A percentile compares a stretch with the other conserved stretches of the same genome.
phyloP scores from a whole-genome alignment of 2,797 vertebrate genomes.

The Muraenolepis orangiensis region DNA sequence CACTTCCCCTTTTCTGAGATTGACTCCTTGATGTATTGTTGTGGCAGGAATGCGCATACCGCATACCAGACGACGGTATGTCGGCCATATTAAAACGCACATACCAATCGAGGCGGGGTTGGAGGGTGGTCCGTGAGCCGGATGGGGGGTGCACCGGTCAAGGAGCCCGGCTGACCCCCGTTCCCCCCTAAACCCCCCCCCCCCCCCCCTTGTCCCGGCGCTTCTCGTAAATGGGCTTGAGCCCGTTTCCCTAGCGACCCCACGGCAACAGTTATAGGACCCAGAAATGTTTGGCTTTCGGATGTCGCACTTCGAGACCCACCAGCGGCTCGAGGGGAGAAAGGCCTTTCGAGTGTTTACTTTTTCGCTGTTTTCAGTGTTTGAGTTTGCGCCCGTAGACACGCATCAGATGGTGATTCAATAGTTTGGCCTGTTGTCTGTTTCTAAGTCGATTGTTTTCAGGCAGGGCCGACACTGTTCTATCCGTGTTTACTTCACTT shows the following conservation, averaged over 20 bases:
- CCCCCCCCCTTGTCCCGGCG: slow-evolving; percentile 52
- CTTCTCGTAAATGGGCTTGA: slow-evolving; percentile 53
- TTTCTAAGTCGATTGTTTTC: background rate
- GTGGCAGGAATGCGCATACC: slow-evolving; percentile 55
- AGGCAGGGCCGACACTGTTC: background rate
- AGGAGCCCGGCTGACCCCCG: slow-evolving; percentile 54
- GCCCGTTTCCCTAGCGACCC: slow-evolving; percentile 65
- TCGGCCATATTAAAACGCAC: slow-evolving; percentile 53
- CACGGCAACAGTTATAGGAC: slow-evolving; percentile 67
- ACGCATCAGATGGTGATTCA: background rate
- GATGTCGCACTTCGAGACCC: slow-evolving; percentile 50
- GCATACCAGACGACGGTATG: slow-evolving; percentile 49
- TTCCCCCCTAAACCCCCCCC: too few relatives aligned
- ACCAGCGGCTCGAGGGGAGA: slow-evolving; percentile 37
- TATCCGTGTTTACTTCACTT: background rate
- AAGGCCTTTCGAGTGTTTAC: slow-evolving; percentile 26
- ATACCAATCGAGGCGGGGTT: slow-evolving; percentile 58
- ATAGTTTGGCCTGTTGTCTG: background rate
- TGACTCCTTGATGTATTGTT: slow-evolving; percentile 40
- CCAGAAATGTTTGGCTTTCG: slow-evolving; percentile 69
- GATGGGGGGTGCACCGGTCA: slow-evolving; percentile 58
- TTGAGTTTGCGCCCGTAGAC: background rate
- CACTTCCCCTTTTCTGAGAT: slow-evolving; percentile 42
- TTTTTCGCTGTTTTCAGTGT: slow-evolving; percentile 21
- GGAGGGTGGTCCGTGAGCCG: slow-evolving; percentile 34